Percentiles rank a stretch among this genome's conserved stretches.
Evolutionary conservation across 2,888 invertebrate genomes (phyloP).

Genomic region (Mycalesis mineus): DNA sequence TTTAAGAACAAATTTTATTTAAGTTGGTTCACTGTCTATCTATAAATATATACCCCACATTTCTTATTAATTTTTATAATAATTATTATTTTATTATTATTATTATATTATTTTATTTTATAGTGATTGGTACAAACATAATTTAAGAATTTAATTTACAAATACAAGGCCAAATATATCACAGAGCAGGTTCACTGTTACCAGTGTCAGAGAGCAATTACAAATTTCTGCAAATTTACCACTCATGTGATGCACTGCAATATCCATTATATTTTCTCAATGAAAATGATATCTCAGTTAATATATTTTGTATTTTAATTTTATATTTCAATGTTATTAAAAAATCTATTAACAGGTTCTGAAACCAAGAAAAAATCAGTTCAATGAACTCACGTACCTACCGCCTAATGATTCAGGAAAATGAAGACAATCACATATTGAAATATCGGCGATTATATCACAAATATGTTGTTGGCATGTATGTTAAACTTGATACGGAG

Average conservation of each 20-base stretch:
- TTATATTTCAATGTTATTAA: not conserved
- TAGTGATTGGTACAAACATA: not conserved
- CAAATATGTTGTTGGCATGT: conserved; percentile 25
- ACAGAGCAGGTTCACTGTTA: conserved; percentile 30
- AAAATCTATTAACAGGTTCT: conserved; percentile 26
- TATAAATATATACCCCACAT: not conserved
- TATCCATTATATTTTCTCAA: too few species aligned
- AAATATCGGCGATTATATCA: not conserved
- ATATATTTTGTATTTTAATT: not conserved
- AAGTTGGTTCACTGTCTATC: conserved; percentile 25
- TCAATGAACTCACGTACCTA: conserved; percentile 34
- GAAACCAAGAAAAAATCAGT: conserved; percentile 30
- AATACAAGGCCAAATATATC: conserved; percentile 35
- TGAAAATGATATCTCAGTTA: too few species aligned
- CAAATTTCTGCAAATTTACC: conserved; percentile 36
- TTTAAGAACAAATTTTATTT: conserved; percentile 27
- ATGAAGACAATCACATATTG: conserved; percentile 31
- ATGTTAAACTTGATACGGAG: conserved; percentile 32
- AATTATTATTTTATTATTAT: too few species aligned
- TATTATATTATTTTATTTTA: too few species aligned
- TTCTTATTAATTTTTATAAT: too few species aligned
- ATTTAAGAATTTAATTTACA: conserved; percentile 18
- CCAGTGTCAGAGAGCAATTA: conserved; percentile 29
- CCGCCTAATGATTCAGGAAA: conserved; percentile 32
- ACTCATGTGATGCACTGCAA: too few species aligned